Evolutionary conservation across 2,113 vertebrate genomes (phyloP).

Genomic region (Apus apus): DNA sequence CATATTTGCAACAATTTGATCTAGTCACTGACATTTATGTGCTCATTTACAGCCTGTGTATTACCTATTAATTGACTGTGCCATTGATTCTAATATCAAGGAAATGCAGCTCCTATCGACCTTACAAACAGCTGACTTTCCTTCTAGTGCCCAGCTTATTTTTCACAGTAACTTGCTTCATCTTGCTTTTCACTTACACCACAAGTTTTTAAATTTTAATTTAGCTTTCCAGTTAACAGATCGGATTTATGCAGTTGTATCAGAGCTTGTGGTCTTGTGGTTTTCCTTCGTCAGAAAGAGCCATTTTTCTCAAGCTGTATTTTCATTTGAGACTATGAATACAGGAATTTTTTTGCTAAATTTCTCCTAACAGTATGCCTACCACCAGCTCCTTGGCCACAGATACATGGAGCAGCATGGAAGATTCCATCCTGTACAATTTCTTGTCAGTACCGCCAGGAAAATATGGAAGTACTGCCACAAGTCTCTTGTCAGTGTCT

Average conservation of each 20-base stretch:
- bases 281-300: conserved; percentile 3
- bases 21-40: not conserved
- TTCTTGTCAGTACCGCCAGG: conserved; percentile 24
- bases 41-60: not conserved
- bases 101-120: not conserved
- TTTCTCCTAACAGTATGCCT: not conserved
- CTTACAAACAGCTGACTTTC: not conserved
- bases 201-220: not conserved
- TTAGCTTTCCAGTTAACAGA: not conserved
- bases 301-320: not conserved
- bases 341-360: not conserved
- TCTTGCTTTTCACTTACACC: not conserved
- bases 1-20: not conserved
- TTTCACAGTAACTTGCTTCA: not conserved
- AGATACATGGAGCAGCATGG: not conserved
- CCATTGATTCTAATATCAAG: not conserved
- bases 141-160: not conserved
- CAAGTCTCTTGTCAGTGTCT: not conserved
- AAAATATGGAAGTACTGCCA: conserved; percentile 50
- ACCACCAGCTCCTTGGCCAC: conserved; percentile 18
- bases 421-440: conserved; percentile 52
- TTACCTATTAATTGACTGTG: not conserved
- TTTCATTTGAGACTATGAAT: not conserved
- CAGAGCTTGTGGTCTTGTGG: not conserved
- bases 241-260: not conserved